phyloP scores from a whole-genome alignment of 2,888 invertebrate genomes.

The Chrysolina americana region DNA sequence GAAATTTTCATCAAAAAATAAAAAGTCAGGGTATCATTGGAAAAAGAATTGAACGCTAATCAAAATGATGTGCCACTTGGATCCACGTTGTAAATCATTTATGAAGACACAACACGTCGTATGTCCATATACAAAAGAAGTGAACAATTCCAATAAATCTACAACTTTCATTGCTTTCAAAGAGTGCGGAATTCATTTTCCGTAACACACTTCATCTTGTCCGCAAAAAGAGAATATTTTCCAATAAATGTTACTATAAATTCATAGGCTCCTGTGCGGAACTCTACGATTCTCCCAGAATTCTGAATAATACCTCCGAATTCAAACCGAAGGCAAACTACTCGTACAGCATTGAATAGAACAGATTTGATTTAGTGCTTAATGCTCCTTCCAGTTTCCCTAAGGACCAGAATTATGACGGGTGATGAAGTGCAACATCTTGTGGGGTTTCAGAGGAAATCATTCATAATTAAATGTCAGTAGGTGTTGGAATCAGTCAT shows the following conservation, averaged over 20 bases:
- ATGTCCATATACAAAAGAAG: no score
- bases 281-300: neutral
- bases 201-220: neutral
- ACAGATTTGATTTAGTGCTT: constrained; percentile 14
- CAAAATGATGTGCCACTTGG: no score
- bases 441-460: neutral
- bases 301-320: constrained; percentile 9
- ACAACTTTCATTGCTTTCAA: no score
- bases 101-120: no score
- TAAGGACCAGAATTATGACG: constrained; percentile 3
- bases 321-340: constrained; percentile 7
- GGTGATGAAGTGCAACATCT: constrained; percentile 19
- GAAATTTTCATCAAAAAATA: no score
- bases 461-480: constrained; percentile 15
- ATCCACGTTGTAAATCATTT: no score
- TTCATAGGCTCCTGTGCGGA: neutral
- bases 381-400: constrained; percentile 4
- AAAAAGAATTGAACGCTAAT: no score
- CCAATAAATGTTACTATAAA: neutral
- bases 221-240: neutral
- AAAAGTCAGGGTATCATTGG: no score
- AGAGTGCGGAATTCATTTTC: no score
- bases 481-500: neutral
- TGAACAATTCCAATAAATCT: no score
- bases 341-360: constrained; percentile 1